These are phyloP conservation scores for Eriocheir sinensis DNA, from an alignment of 1,140 invertebrate species.

Conservation along the genomic window DNA sequence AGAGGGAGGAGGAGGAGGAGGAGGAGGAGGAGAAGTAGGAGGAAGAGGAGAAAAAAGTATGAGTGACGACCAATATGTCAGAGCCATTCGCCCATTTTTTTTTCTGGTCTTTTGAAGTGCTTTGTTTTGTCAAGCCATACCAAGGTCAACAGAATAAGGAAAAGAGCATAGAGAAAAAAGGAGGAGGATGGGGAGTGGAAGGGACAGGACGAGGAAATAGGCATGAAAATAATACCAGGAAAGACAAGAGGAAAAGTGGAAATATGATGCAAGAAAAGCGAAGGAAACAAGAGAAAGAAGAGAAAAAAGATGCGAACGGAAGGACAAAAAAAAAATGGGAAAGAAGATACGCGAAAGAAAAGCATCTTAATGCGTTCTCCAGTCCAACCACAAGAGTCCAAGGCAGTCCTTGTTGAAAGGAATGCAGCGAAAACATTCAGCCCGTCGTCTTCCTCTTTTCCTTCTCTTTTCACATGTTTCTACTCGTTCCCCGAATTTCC, in stretches of 20 bases:
- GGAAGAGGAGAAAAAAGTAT: not conserved
- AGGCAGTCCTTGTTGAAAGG: too few relatives aligned
- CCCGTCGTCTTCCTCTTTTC: not conserved
- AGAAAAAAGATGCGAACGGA: not conserved
- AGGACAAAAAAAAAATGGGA: too few relatives aligned
- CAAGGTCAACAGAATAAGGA: not conserved
- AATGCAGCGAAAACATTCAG: too few relatives aligned
- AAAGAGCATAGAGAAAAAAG: not conserved
- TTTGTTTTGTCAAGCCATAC: too few relatives aligned
- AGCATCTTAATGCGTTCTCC: too few relatives aligned
- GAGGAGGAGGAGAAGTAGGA: too few relatives aligned
- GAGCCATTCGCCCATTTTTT: not conserved
- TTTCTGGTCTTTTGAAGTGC: not conserved
- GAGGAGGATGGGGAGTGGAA: not conserved
- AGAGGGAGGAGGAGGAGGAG: too few relatives aligned
- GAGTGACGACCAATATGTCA: not conserved
- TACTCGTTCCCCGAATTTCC: not conserved
- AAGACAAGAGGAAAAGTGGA: not conserved
- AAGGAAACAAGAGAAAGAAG: not conserved
- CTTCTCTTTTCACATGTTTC: not conserved
- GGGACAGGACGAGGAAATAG: not conserved
- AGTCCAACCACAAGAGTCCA: too few relatives aligned
- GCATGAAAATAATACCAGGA: too few relatives aligned
- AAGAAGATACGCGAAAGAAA: too few relatives aligned
- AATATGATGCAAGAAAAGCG: too few relatives aligned